A percentile compares a stretch with the other conserved stretches of the same genome.
Conservation (phyloP, 2,888 invertebrate species). For the Rhagonycha fulva region DNA sequence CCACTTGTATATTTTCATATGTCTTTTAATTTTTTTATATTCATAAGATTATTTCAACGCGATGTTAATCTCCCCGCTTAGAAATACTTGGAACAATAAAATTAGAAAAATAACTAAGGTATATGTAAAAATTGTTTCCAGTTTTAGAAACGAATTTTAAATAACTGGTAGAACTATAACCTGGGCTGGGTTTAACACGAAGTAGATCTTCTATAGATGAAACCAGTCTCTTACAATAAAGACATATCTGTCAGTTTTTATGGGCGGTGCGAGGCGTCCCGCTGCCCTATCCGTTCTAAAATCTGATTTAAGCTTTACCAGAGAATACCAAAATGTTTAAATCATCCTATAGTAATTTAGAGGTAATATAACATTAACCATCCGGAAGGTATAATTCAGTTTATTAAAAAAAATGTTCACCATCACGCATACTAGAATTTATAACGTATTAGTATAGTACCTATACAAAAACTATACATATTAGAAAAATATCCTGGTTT, state of each 20-base stretch:
- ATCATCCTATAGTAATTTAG: background rate
- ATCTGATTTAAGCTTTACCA: conserved; percentile 36
- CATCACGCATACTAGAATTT: too few species aligned
- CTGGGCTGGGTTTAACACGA: conserved; percentile 31
- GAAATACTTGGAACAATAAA: background rate
- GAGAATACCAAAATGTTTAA: conserved; percentile 22
- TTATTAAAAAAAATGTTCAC: background rate
- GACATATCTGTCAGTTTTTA: conserved; percentile 56
- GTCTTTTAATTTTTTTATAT: background rate
- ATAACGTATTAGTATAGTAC: background rate
- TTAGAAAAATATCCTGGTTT: background rate
- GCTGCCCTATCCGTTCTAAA: conserved; percentile 44
- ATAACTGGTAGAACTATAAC: conserved; percentile 23
- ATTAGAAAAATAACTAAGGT: conserved; percentile 40
- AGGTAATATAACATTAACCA: background rate
- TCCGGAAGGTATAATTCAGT: background rate
- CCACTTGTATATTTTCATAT: background rate
- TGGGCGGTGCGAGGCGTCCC: conserved; percentile 48
- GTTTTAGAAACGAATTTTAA: conserved; percentile 15
- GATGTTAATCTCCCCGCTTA: background rate
- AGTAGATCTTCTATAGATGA: conserved; percentile 26
- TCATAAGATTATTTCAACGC: background rate
- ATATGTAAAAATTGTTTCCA: conserved; percentile 55
- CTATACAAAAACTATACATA: background rate
- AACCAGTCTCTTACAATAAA: conserved; percentile 52